Conservation (phyloP, 2,797 vertebrate genomes). For the Crossoptilon crossoptilon region DNA sequence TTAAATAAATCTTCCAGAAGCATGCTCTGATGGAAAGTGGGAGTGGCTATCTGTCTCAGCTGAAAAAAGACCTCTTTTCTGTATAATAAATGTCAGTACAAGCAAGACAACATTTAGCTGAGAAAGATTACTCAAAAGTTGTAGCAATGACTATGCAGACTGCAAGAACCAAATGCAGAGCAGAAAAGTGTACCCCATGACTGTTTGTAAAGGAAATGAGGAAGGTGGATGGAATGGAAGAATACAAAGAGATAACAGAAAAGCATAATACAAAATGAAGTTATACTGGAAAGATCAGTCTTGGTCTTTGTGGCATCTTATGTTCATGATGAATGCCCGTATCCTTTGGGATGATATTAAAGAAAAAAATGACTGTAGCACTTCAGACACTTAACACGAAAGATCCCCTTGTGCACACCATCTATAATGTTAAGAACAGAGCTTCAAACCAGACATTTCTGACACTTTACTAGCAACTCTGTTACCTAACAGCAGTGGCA, state of each 20-base stretch:
- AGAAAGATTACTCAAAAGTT: neutral
- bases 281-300: neutral
- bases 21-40: neutral
- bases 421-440: neutral
- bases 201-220: neutral
- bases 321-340: neutral
- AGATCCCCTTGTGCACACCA: fast-evolving
- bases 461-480: neutral
- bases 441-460: neutral
- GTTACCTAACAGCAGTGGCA: neutral
- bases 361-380: neutral
- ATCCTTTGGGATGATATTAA: neutral
- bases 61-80: neutral
- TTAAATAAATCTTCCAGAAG: neutral
- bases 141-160: neutral
- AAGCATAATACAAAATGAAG: neutral
- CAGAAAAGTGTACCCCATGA: neutral
- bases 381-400: neutral
- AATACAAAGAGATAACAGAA: neutral
- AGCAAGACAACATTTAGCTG: neutral
- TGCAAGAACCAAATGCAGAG: neutral
- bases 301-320: neutral
- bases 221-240: neutral
- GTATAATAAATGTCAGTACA: neutral
- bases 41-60: neutral